Conservation (phyloP, 2,797 vertebrate genomes). For the Semotilus atromaculatus region DNA sequence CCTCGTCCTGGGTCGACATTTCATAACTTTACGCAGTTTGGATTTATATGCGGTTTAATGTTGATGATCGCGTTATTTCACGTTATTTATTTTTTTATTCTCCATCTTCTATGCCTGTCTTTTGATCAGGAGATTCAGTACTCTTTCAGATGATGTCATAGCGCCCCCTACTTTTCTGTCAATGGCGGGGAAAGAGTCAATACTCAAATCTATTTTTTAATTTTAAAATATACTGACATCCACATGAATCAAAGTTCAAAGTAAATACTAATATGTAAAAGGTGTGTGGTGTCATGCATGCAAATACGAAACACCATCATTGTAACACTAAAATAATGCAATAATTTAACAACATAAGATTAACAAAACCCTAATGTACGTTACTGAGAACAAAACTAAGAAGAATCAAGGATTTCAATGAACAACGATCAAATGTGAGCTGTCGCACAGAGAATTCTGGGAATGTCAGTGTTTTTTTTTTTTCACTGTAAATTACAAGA, state of each 20-base stretch:
- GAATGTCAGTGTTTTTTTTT: not conserved
- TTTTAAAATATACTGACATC: not conserved
- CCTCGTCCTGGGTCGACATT: too few species aligned
- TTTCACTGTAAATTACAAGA: not conserved
- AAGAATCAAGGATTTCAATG: not conserved
- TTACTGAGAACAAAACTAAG: not conserved
- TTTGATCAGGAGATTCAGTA: too few species aligned
- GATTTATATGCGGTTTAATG: too few species aligned
- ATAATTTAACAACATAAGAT: not conserved
- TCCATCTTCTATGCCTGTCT: too few species aligned
- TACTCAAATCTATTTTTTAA: not conserved
- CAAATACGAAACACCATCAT: not conserved
- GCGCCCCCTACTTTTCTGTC: too few species aligned
- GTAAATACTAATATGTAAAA: not conserved
- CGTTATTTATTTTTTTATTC: too few species aligned
- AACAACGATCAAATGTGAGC: not conserved
- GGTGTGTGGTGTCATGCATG: not conserved
- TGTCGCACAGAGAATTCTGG: not conserved
- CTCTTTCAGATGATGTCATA: too few species aligned
- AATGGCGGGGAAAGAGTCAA: not conserved
- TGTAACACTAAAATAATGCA: not conserved
- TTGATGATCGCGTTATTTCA: too few species aligned
- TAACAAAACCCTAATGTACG: not conserved
- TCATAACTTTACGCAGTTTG: too few species aligned
- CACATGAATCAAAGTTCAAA: not conserved